Evolutionary conservation across 2,113 vertebrate species (phyloP).

Genomic region (Lepisosteus osseus): DNA sequence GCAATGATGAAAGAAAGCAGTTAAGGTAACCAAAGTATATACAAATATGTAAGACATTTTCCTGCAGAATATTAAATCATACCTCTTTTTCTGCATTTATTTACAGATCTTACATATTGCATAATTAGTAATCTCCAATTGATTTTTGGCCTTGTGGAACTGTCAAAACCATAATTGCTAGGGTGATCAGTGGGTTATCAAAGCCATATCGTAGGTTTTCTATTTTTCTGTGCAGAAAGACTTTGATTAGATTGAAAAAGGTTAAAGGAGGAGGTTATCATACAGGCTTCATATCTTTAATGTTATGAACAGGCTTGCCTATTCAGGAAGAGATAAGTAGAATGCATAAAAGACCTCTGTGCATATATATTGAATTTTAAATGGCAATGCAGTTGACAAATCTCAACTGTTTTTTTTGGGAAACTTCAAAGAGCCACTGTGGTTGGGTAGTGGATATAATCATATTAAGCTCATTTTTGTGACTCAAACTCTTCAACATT

Average conservation of each 20-base stretch:
- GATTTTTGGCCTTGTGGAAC: slow-evolving; percentile 51
- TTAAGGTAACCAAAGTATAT: no score
- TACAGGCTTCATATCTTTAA: slow-evolving; percentile 39
- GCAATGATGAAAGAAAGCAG: no score
- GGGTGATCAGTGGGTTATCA: slow-evolving; percentile 62
- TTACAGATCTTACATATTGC: slow-evolving; percentile 55
- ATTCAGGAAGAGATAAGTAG: slow-evolving; percentile 51
- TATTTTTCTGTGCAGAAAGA: slow-evolving; percentile 39
- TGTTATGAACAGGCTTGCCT: slow-evolving; percentile 51
- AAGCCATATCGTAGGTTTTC: slow-evolving; percentile 53
- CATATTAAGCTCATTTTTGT: slow-evolving; percentile 1
- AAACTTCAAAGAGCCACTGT: slow-evolving; percentile 17
- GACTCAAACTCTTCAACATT: no score
- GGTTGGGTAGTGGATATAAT: slow-evolving; percentile 11
- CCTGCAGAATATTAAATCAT: no score
- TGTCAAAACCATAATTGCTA: slow-evolving; percentile 70
- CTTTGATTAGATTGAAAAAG: slow-evolving; percentile 64
- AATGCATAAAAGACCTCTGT: slow-evolving; percentile 33
- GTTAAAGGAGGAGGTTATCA: slow-evolving; percentile 55
- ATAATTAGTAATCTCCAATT: slow-evolving; percentile 50
- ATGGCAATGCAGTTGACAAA: background rate
- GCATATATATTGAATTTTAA: slow-evolving; percentile 30
- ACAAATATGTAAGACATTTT: no score
- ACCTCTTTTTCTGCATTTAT: background rate
- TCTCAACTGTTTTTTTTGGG: background rate